Evolutionary conservation across 1,140 invertebrate species (phyloP), one percentile per base, ranked within the genome.

Genomic region (Euschistus heros): DNA sequence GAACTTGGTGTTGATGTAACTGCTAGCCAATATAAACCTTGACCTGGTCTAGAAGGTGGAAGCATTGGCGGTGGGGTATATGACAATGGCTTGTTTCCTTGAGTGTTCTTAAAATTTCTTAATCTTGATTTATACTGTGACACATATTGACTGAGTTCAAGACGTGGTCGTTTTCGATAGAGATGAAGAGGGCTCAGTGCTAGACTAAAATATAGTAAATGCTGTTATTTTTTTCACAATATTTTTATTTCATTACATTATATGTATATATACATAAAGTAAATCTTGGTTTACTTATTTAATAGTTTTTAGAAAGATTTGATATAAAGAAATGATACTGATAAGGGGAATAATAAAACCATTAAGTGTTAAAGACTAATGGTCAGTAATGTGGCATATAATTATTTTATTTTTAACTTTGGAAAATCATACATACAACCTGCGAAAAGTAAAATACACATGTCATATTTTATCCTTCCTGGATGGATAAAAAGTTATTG

Each of bases 21-120:
- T 15, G 76, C 72, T 70, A 80, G 80, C 68, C 85, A 85, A 72
- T 94, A 94, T 0, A 97, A 76, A 0, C 94, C 94, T 0, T 87
- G 83, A 6, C 91, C 92, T 70, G 85, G 84, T 69, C 94, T 81
- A 55, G 89, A 86, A 0, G 94, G 94, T 73, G 91, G 91, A 15
- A 97, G 76, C 70, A 97, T 93, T 0, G 94, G 94, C 33, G 91
- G 88, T 2, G 94, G 93, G 0, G 93, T 97, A 73, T 93, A 95
- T 57, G 84, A 84, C 13, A 72, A 66, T 13, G 62, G 62, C 20
- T 65, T 55, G 20, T 68, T 57, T 42, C 70, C 69, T 50, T 64
- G 77, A 71, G 76, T 75, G 20, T 80, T 75, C 27, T 78, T 76
- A 69, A 72, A 80, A 70, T 81, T 80, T 20, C 84, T 74, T 8